Evolutionary conservation across 2,113 vertebrate genomes (phyloP).

Genomic region (Eclectus roratus): DNA sequence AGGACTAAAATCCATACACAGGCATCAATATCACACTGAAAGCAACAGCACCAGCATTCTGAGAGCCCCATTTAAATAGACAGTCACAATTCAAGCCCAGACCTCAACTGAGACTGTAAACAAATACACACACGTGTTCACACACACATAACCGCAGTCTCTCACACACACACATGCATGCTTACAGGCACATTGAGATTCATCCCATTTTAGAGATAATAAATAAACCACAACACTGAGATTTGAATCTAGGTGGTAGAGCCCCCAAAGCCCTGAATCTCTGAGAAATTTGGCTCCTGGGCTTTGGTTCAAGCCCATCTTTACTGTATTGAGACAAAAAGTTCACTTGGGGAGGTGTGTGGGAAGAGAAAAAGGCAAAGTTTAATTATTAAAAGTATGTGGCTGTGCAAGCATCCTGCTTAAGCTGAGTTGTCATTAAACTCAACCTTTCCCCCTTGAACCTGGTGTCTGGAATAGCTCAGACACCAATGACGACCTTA

Average conservation of each 20-base stretch:
- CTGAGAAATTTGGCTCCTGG: background rate
- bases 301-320: background rate
- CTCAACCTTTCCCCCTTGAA: constrained; percentile 68
- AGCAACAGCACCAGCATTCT: background rate
- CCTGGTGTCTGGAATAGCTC: constrained; percentile 69
- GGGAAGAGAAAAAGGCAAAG: constrained; percentile 59
- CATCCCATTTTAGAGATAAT: background rate
- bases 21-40: background rate
- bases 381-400: constrained; percentile 67
- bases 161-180: accelerated
- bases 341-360: constrained; percentile 52
- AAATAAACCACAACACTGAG: background rate
- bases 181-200: background rate
- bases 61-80: background rate
- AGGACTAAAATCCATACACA: background rate
- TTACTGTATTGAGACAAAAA: background rate
- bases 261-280: background rate
- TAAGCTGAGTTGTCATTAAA: constrained; percentile 67
- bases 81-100: background rate
- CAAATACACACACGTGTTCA: background rate
- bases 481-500: constrained; percentile 59
- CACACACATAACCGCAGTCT: background rate
- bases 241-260: background rate
- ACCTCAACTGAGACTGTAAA: background rate
- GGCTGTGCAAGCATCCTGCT: constrained; percentile 63